Percentiles rank a stretch among this genome's conserved stretches.
Conservation (phyloP, 2,113 vertebrate species). For the Onychorhynchus coronatus region DNA sequence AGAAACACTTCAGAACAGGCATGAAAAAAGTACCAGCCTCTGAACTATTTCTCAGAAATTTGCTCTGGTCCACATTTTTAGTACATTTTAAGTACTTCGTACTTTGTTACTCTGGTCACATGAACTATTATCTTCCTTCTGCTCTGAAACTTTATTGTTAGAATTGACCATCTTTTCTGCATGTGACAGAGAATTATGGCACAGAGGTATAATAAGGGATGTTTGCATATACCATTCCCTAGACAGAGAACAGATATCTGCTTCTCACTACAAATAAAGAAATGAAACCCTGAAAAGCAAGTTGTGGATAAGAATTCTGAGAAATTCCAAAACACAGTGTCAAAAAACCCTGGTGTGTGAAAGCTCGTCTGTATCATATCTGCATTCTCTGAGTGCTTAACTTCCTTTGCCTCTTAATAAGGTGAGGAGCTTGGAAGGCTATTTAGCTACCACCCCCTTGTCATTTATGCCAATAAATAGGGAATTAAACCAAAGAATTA, state of each 20-base stretch:
- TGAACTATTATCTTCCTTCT: background rate
- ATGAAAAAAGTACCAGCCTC: background rate
- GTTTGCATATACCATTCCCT: background rate
- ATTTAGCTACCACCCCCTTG: background rate
- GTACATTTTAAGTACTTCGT: background rate
- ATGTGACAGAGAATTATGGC: background rate
- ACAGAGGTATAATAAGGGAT: background rate
- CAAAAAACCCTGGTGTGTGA: background rate
- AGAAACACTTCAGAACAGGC: background rate
- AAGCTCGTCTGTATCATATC: background rate
- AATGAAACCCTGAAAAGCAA: background rate
- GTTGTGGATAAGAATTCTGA: background rate
- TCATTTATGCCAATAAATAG: background rate
- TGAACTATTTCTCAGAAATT: background rate
- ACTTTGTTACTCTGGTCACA: background rate
- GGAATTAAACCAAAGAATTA: constrained; percentile 2
- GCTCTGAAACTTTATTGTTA: background rate
- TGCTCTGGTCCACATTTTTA: background rate
- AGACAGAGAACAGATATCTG: background rate
- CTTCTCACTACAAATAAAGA: background rate
- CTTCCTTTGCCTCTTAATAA: background rate
- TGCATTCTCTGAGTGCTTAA: background rate
- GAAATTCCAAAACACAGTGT: background rate
- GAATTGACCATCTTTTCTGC: background rate
- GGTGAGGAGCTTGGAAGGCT: background rate